A percentile compares a stretch with the other conserved stretches of the same genome.
phyloP scores from a whole-genome alignment of 2,113 vertebrate species.

The Megalops atlanticus region DNA sequence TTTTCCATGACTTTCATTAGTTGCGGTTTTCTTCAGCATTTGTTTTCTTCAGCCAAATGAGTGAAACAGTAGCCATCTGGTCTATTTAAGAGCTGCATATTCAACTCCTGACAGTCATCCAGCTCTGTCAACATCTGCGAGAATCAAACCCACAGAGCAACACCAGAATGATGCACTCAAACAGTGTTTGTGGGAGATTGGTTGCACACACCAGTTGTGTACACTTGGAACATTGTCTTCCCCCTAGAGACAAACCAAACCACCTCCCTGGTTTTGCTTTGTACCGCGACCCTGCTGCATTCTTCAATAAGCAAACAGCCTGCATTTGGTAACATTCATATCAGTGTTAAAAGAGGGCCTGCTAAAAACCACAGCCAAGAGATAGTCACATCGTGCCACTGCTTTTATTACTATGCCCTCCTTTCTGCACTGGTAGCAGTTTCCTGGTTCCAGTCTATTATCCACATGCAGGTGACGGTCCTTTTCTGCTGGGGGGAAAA shows the following conservation, averaged over 20 bases:
- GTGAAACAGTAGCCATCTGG: slow-evolving; percentile 8
- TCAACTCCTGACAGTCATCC: slow-evolving; percentile 8
- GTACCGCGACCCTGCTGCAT: too few species aligned
- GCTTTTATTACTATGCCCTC: slow-evolving; percentile 41
- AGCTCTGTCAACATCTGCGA: not conserved
- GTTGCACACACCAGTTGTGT: not conserved
- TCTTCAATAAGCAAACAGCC: not conserved
- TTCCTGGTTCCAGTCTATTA: slow-evolving; percentile 77
- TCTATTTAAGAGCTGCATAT: slow-evolving; percentile 9
- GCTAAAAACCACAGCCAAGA: too few species aligned
- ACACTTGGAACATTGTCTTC: not conserved
- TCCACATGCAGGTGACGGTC: slow-evolving; percentile 90
- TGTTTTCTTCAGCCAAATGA: slow-evolving; percentile 9
- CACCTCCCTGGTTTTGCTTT: too few species aligned
- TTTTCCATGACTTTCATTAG: not conserved
- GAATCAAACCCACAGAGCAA: not conserved
- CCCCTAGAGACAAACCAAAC: not conserved
- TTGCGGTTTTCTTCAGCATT: not conserved
- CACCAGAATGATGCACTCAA: not conserved
- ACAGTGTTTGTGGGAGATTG: not conserved
- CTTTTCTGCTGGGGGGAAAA: slow-evolving; percentile 94
- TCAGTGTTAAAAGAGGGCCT: not conserved
- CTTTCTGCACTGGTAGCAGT: slow-evolving; percentile 47
- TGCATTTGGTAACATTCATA: not conserved
- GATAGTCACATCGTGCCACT: not conserved